These are phyloP conservation scores for Labrus mixtus DNA, from an alignment of 2,113 vertebrate species.

Conservation along the genomic window DNA sequence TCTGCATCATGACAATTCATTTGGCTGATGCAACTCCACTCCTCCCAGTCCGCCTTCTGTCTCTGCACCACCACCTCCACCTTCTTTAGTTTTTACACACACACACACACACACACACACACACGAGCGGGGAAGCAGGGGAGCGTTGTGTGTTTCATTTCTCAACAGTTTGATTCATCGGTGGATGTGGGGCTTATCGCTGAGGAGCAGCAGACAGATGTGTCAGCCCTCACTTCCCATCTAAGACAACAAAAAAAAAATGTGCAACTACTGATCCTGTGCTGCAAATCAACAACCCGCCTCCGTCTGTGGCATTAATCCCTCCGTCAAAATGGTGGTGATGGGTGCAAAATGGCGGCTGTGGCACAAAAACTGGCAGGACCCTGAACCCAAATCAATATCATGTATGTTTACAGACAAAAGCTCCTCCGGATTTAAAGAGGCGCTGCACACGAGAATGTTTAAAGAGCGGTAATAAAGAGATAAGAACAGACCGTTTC, in stretches of 20 bases:
- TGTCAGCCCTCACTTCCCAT: constrained; percentile 22
- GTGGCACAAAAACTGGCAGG: constrained; percentile 28
- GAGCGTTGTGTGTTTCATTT: constrained; percentile 15
- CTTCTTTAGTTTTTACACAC: constrained; percentile 19
- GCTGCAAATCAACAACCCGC: constrained; percentile 13
- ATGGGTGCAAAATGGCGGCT: constrained; percentile 49
- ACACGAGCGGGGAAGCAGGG: constrained; percentile 15
- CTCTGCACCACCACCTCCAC: constrained; percentile 22
- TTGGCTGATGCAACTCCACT: constrained; percentile 78
- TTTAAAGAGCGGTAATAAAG: not conserved
- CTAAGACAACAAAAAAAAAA: constrained; percentile 15
- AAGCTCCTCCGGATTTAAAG: not conserved
- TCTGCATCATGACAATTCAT: constrained; percentile 76
- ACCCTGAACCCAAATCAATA: constrained; percentile 12
- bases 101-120: constrained; percentile 25
- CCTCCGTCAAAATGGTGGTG: constrained; percentile 46
- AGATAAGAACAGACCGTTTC: too few relatives aligned
- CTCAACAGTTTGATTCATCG: constrained; percentile 31
- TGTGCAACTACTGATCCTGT: constrained; percentile 5
- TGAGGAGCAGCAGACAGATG: constrained; percentile 35
- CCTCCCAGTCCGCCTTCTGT: constrained; percentile 31
- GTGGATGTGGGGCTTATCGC: constrained; percentile 43
- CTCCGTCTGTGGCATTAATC: constrained; percentile 35
- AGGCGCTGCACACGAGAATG: not conserved
- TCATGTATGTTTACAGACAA: not conserved